Evolutionary conservation across 2,797 vertebrate genomes (phyloP), one percentile per base, ranked within the genome.

Genomic region (Stomatorhinus walkeri): DNA sequence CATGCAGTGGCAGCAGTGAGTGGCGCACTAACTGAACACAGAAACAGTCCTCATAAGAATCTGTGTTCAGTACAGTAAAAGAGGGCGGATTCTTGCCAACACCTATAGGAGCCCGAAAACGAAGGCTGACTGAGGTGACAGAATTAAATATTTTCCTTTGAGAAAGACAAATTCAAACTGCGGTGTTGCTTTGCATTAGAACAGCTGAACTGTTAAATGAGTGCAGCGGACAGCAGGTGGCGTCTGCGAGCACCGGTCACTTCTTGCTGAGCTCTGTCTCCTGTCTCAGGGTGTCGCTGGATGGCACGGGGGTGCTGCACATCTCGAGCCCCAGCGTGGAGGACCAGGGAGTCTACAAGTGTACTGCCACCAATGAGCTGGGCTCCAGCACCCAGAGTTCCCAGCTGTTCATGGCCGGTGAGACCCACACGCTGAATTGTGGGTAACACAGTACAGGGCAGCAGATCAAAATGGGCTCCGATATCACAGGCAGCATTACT

Each of bases 271-370:
- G 8, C 9, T 24, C 14, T 84, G 68, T 43, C 81, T 51, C 46
- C 43, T 36, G 64, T 16, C 76, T 43, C 92, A 97, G 97, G 89
- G 91, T 97, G 22, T 91, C 87, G 68, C 92, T 96, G 93, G 95
- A 96, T 86, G 91, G 89, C 8, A 0, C 48, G 22, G 95, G 95
- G 87, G 93, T 92, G 49, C 89, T 98, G 43, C 95, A 95, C 90
- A 96, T 99, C 90, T 88, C 32, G 68, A 95, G 93, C 88, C 97
- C 96, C 16, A 88, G 93, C 36, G 90, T 24, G 9, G 94, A 92
- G 68, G 97, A 98, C 0, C 91, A 94, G 88, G 98, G 98, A n/a
- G 12, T 91, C 24, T 99, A 98, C 72, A 93, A 91, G 43, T 99
- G 98, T 90, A 93, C 94, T 0, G 95, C 94, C 56, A 94, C 93